Base-by-base conservation (phyloP, 2,888 invertebrate genomes). In the Helicoverpa assulta region DNA sequence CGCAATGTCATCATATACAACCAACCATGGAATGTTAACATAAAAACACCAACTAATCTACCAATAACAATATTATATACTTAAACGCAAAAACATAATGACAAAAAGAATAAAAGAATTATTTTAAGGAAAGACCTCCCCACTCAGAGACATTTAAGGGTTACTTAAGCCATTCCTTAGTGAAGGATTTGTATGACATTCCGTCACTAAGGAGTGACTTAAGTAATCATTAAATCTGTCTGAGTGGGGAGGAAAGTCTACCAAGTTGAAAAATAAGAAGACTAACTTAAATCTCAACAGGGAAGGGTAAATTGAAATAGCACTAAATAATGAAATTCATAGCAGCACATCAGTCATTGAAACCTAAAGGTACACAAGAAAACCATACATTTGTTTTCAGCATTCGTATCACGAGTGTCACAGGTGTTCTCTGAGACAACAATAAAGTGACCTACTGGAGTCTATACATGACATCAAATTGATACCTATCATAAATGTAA, bases 401-500 rank as follows among this genome's bases (percentile, higher is more conserved):
- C 68, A 70, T 60, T 77, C 63, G 26, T 57, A 58, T 2, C 68
- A 68, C 64, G 63, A 58, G 37, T 51, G 53, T 64, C 63, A 69
- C 70, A 82, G 75, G 75, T 77, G 70, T 59, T 53, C 50, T 60
- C 64, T 75, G 67, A 59, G 54, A 70, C 50, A 72, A 72, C 64
- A 76, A 78, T 70, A 61, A 66, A 72, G 65, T 54, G 60, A 64
- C 70, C 58, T 73, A 57, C 68, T 58, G 56, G 62, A 29, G 67
- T 63, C 56, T 67, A 29, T 33, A 65, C 63, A 74, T 56, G 55
- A 62, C 73, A 58, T 50, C 62, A 69, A 80, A 79, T 76, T 77
- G 73, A 80, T 68, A 70, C 60, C 66, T 59, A 52, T 67, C 64
- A 68, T 75, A 77, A 73, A 76, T 69, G 70, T 70, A 69, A 55